Conservation (phyloP, 2,888 invertebrate genomes). For the Chelonus formosanus region DNA sequence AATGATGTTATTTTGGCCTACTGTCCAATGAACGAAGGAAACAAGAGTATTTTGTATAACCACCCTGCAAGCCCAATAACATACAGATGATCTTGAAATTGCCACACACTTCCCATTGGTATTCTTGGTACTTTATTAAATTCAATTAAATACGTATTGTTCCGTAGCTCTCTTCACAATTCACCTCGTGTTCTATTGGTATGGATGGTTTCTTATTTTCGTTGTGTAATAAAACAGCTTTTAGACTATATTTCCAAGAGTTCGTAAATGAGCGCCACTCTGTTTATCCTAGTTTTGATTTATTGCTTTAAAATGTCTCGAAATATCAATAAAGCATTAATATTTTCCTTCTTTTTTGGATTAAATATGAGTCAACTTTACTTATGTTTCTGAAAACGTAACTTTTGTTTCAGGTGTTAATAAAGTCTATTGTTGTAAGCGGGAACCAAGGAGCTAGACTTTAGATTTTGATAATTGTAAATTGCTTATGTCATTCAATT, state of each 20-base stretch:
- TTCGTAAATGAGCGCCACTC: constrained; percentile 29
- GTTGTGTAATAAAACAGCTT: constrained; percentile 32
- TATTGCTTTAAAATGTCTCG: too few relatives aligned
- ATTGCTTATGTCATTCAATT: constrained; percentile 42
- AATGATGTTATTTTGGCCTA: too few relatives aligned
- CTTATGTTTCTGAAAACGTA: too few relatives aligned
- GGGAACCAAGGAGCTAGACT: constrained; percentile 42
- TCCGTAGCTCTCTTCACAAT: constrained; percentile 50
- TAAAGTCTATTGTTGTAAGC: constrained; percentile 40
- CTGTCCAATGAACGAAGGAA: constrained; percentile 47
- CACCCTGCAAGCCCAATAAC: constrained; percentile 38
- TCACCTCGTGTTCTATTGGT: constrained; percentile 50
- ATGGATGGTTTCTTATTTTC: constrained; percentile 43
- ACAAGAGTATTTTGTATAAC: constrained; percentile 47
- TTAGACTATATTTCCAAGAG: constrained; percentile 25
- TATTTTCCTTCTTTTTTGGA: too few relatives aligned
- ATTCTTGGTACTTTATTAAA: constrained; percentile 48
- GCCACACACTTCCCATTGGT: constrained; percentile 46
- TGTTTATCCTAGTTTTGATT: constrained; percentile 39
- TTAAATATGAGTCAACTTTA: too few relatives aligned
- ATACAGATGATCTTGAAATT: constrained; percentile 53
- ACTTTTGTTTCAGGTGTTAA: constrained; percentile 38
- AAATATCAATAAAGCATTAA: too few relatives aligned
- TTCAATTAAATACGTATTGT: constrained; percentile 48
- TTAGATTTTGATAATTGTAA: constrained; percentile 40